phyloP scores from a whole-genome alignment of 1,140 invertebrate genomes.

The Papilio xuthus region DNA sequence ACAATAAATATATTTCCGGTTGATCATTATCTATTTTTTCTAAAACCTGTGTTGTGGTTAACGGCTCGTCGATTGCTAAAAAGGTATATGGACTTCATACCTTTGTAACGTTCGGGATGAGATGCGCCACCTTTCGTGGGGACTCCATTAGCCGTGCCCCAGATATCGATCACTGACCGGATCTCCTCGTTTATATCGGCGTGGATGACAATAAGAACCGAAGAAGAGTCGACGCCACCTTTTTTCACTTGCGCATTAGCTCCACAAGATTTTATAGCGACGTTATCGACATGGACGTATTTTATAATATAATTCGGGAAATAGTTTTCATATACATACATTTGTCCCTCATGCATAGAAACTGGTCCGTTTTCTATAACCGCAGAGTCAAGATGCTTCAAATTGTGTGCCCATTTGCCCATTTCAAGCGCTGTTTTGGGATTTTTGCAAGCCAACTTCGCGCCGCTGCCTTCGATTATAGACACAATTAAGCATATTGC shows the following conservation, averaged over 20 bases:
- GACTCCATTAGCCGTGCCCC: constrained; percentile 54
- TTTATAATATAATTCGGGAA: constrained; percentile 64
- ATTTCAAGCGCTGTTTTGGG: constrained; percentile 62
- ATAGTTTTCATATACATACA: constrained; percentile 71
- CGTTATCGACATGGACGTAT: constrained; percentile 70
- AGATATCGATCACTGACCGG: constrained; percentile 67
- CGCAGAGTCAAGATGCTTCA: constrained; percentile 65
- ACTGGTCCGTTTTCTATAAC: constrained; percentile 66
- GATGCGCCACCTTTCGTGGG: constrained; percentile 25
- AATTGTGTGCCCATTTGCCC: constrained; percentile 57
- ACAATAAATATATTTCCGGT: background rate
- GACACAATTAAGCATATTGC: constrained; percentile 43
- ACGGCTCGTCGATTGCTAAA: constrained; percentile 56
- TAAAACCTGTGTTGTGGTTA: constrained; percentile 58
- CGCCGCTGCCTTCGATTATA: constrained; percentile 29
- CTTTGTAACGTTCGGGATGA: constrained; percentile 41
- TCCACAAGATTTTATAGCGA: constrained; percentile 65
- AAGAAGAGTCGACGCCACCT: constrained; percentile 57
- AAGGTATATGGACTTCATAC: constrained; percentile 56
- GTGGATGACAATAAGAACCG: constrained; percentile 61
- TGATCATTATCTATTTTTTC: constrained; percentile 30
- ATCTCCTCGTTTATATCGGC: constrained; percentile 65
- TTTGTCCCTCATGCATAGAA: constrained; percentile 61
- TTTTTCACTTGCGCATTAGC: constrained; percentile 59
- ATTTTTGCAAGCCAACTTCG: constrained; percentile 56